A percentile compares a stretch with the other conserved stretches of the same genome.
Evolutionary conservation across 2,113 vertebrate genomes (phyloP).

Genomic region (Salminus brasiliensis): DNA sequence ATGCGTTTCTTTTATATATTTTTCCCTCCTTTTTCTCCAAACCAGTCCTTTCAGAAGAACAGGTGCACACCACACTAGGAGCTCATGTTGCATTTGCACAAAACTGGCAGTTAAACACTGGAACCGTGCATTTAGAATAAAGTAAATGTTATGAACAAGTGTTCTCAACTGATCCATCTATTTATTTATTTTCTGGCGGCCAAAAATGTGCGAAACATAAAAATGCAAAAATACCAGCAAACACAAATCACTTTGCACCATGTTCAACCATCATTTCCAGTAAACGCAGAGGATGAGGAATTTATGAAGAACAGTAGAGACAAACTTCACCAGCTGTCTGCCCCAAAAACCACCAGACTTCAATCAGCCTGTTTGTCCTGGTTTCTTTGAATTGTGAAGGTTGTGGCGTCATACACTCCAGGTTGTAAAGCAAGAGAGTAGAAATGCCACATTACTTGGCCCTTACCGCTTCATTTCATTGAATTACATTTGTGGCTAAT

Average conservation of each 20-base stretch:
- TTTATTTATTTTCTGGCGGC: not conserved
- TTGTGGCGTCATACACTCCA: slow-evolving; percentile 4
- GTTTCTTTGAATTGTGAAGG: not conserved
- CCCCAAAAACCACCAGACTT: slow-evolving; percentile 55
- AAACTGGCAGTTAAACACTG: not conserved
- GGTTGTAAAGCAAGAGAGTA: not conserved
- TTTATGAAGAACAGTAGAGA: not conserved
- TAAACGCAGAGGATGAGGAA: not conserved
- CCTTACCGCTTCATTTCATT: not conserved
- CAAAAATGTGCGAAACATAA: too few species aligned
- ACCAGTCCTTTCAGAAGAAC: too few species aligned
- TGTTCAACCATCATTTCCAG: not conserved
- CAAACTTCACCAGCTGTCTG: slow-evolving; percentile 12
- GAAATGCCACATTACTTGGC: not conserved
- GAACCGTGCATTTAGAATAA: not conserved
- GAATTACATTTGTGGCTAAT: not conserved
- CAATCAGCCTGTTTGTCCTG: slow-evolving; percentile 56
- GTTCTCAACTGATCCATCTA: not conserved
- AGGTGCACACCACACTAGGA: not conserved
- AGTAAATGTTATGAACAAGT: not conserved
- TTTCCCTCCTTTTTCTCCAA: too few species aligned
- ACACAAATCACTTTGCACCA: not conserved
- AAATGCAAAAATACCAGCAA: not conserved
- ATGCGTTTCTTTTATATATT: too few species aligned
- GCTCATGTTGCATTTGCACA: not conserved